Evolutionary conservation across 2,113 vertebrate species (phyloP).

Genomic region (Rhinopomastus cyanomelas): DNA sequence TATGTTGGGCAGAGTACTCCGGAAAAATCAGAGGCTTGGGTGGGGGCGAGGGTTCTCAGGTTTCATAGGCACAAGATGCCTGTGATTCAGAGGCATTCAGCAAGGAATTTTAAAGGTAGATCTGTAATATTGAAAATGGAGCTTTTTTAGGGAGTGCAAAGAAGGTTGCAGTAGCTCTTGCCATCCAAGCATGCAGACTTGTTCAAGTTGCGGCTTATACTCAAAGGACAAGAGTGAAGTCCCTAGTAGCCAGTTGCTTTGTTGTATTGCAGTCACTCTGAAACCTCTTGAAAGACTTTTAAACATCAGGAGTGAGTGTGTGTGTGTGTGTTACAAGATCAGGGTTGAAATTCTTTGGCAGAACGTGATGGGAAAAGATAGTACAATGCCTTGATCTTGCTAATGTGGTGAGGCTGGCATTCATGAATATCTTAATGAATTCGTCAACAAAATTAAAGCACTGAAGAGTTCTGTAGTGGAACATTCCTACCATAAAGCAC

Average conservation of each 20-base stretch:
- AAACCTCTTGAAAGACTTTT: not conserved
- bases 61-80: constrained; percentile 57
- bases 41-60: constrained; percentile 60
- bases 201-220: not conserved
- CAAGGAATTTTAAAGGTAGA: constrained; percentile 49
- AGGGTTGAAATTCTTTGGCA: constrained; percentile 14
- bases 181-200: not conserved
- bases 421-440: constrained; percentile 61
- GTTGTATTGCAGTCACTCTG: not conserved
- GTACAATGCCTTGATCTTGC: constrained; percentile 32
- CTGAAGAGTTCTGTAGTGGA: constrained; percentile 51
- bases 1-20: constrained; percentile 54
- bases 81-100: constrained; percentile 57
- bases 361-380: constrained; percentile 18
- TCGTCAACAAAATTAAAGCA: constrained; percentile 63
- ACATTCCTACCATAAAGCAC: constrained; percentile 36
- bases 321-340: not conserved
- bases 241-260: not conserved
- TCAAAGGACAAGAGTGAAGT: not conserved
- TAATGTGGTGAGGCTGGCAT: constrained; percentile 28
- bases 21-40: constrained; percentile 63
- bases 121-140: not conserved
- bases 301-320: not conserved
- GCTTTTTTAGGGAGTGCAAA: not conserved
- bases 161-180: not conserved